Evolutionary conservation across 1,140 invertebrate genomes (phyloP).

Genomic region (Hypothenemus hampei): DNA sequence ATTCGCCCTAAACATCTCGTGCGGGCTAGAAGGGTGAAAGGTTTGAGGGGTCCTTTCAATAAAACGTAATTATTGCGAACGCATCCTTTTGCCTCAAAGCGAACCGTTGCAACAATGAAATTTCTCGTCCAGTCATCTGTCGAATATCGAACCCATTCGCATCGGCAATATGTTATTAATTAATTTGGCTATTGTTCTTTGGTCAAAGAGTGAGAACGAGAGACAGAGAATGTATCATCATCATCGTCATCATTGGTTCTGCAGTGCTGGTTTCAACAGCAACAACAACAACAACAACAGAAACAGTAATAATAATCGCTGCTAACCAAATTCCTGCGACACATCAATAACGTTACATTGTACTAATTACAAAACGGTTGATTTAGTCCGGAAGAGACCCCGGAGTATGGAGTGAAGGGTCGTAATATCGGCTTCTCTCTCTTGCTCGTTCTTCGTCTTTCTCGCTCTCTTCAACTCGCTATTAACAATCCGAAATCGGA

Average conservation of each 20-base stretch:
- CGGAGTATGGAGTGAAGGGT: not conserved
- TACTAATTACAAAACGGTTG: constrained; percentile 44
- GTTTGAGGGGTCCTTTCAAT: too few species aligned
- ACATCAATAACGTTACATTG: constrained; percentile 42
- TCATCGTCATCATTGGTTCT: too few species aligned
- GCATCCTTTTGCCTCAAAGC: constrained; percentile 42
- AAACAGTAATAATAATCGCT: constrained; percentile 39
- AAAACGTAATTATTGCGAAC: not conserved
- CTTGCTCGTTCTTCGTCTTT: constrained; percentile 3
- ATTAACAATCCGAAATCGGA: constrained; percentile 43
- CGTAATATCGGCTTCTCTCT: too few species aligned
- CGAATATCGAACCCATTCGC: too few species aligned
- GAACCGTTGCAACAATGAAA: too few species aligned
- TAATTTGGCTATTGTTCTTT: constrained; percentile 37
- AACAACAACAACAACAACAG: too few species aligned
- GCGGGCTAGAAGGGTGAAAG: too few species aligned
- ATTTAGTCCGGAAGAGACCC: constrained; percentile 35
- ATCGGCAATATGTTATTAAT: constrained; percentile 35
- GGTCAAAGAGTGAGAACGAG: too few species aligned
- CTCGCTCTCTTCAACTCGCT: constrained; percentile 26
- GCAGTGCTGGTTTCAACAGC: constrained; percentile 37
- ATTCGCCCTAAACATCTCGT: too few species aligned
- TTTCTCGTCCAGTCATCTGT: too few species aligned
- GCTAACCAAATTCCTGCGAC: constrained; percentile 43
- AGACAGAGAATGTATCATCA: constrained; percentile 32